Evolutionary conservation across 2,113 vertebrate genomes (phyloP).

Genomic region (Pangasianodon hypophthalmus): DNA sequence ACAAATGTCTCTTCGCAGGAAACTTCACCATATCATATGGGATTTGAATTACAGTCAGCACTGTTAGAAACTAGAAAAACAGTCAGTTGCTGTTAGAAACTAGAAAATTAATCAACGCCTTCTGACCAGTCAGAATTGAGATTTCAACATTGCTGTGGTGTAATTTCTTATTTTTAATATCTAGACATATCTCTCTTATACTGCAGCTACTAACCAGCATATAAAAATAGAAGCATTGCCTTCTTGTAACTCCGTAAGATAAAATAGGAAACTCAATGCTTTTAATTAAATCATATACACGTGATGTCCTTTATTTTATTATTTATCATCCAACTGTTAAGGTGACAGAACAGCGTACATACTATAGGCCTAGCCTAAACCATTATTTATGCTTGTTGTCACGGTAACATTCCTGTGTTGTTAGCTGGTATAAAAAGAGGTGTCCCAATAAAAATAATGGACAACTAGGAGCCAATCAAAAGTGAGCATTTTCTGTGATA

Average conservation of each 20-base stretch:
- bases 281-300: background rate
- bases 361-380: background rate
- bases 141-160: background rate
- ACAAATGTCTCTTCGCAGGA: background rate
- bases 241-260: background rate
- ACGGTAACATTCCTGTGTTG: background rate
- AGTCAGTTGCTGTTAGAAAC: background rate
- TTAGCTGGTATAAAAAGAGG: background rate
- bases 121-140: background rate
- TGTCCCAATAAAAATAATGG: background rate
- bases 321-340: background rate
- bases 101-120: background rate
- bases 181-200: too few relatives aligned
- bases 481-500: background rate
- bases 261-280: background rate
- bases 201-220: too few relatives aligned
- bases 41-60: background rate
- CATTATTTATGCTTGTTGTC: background rate
- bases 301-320: background rate
- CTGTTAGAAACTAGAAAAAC: too few relatives aligned
- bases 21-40: background rate
- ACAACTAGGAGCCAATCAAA: background rate
- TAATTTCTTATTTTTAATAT: background rate
- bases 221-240: too few relatives aligned
- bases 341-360: background rate